Conservation (phyloP, 2,888 invertebrate genomes). For the Synanthedon myopaeformis region DNA sequence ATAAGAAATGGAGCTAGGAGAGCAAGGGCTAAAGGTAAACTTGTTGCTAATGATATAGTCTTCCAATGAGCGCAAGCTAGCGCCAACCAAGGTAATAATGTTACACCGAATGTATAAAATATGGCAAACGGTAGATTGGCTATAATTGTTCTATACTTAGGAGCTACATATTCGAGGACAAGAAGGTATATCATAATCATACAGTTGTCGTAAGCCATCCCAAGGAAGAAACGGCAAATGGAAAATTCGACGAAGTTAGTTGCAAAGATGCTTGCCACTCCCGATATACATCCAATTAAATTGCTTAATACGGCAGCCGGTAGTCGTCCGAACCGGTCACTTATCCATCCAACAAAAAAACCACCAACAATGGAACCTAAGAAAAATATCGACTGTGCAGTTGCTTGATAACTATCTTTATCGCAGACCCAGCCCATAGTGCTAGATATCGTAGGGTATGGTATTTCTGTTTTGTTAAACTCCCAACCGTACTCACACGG, state of each 20-base stretch:
- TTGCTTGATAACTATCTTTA: conserved; percentile 38
- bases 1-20: conserved; percentile 33
- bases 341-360: conserved; percentile 36
- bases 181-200: conserved; percentile 47
- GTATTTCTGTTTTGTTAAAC: conserved; percentile 42
- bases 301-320: conserved; percentile 37
- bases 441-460: conserved; percentile 41
- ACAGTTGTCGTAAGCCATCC: conserved; percentile 47
- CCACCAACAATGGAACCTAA: conserved; percentile 45
- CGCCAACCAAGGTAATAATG: conserved; percentile 40
- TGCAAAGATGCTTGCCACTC: conserved; percentile 29
- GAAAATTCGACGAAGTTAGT: conserved; percentile 29
- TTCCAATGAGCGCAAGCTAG: conserved; percentile 45
- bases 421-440: conserved; percentile 51
- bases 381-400: conserved; percentile 43
- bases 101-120: conserved; percentile 29
- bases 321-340: conserved; percentile 41
- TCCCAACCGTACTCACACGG: conserved; percentile 45
- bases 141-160: conserved; percentile 43
- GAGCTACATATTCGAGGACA: conserved; percentile 40
- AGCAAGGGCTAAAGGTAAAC: conserved; percentile 32
- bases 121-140: conserved; percentile 39
- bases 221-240: conserved; percentile 39
- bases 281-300: conserved; percentile 34
- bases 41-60: conserved; percentile 32